Evolutionary conservation across 92 coral and sea anemone species (phyloP), one percentile per base, ranked within the genome.

Genomic region (Epizoanthus scotinus): DNA sequence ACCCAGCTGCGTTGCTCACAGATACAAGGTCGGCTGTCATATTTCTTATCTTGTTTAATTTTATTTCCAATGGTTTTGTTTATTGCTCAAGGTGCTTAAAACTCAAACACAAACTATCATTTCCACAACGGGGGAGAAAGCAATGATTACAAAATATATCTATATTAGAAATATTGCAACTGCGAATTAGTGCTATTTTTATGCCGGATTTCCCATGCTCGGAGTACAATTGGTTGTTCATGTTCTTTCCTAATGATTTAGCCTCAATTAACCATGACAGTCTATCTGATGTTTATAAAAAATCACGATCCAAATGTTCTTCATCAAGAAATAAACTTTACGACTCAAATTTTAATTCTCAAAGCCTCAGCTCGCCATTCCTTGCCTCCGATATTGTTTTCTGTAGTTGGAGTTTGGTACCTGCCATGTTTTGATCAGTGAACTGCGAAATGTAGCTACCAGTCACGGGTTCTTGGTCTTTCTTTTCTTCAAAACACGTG

Each of bases 1-100:
- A 40, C 26, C 81, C 81, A 75, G 81, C 81, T 75, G 81, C 38
- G 81, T 74, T 74, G 52, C 49, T 24, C 62, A 56, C 80, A 57
- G 34, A 21, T 58, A 27, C 56, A 75, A 75, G 57, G 55, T 75
- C 53, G 80, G 29, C 34, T 58, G 81, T 75, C 81, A 75, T 71
- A 25, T 27, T 24, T 71, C 36, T 73, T 57, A 75, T 75, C 81
- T 40, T 34, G 5, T 20, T 75, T 40, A 19, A 57, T 75, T 75
- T 59, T 59, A 36, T 17, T 59, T 75, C 61, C 28, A 59, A 31
- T n/a, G 28, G 31, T 25, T 74, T 36, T 74, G 53, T 56, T 74
- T 58, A 29, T 36, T 58, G 54, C 81, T 75, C 81, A 75, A 24
- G 20, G 81, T 21, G 8, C 52, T 38, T 47, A 67, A 59, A 40